Evolutionary conservation across 2,888 invertebrate species (phyloP), one percentile per base, ranked within the genome.

Genomic region (Drosophila nr. perissopoda): DNA sequence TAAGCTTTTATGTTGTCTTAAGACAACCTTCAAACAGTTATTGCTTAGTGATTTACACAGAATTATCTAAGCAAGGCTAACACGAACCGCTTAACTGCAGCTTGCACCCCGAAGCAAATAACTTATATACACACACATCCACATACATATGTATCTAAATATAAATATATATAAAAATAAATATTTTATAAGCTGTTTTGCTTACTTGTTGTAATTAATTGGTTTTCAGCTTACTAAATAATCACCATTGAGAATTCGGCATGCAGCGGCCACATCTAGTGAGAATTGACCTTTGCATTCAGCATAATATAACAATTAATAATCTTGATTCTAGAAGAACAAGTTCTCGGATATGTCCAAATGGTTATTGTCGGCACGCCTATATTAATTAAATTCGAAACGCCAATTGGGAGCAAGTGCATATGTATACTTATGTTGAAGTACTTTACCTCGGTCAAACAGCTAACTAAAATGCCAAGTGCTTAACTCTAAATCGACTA

Each of bases 221-320:
- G 49, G 29, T 21, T 49, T 21, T 31, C 7, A 69, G 34, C 42
- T 34, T n/a, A 21, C 33, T 40, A 21, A 54, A 60, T 40, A 48
- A 49, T 33, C 49, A 38, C 25, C 56, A 53, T 29, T 33, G 21
- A 58, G 45, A 73, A 58, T 57, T 67, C 53, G 40, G 34, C 29
- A 48, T 45, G 29, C 7, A 25, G 25, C 45, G 25, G 40, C 69
- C 59, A 54, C 40, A 40, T 27, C 29, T 21, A 52, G 11, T n/a
- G 8, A 33, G 29, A 48, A 68, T 68, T 73, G 59, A 73, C 68
- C 73, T 68, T 73, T 73, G 73, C 27, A 54, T 61, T 61, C 25
- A 34, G 10, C 16, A 29, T 29, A 52, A 40, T 13, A 48, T 13
- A 33, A 53, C 6, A 48, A 45, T 27, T 31, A 53, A 53, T 48